Base-by-base conservation (phyloP, 2,113 vertebrate species). In the Grammomys surdaster region DNA sequence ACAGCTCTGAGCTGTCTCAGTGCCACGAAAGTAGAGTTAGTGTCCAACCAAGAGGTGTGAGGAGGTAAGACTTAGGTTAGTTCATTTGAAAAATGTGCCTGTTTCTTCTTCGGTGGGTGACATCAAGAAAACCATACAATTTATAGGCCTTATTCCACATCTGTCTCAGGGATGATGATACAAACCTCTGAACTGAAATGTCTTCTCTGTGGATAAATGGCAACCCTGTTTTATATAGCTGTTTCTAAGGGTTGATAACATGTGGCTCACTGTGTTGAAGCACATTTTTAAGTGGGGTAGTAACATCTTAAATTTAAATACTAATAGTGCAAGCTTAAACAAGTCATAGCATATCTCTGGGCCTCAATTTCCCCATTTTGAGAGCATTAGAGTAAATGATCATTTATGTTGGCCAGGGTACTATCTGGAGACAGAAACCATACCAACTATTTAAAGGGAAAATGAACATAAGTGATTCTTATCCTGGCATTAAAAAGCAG, bases 21-120 rank as follows among this genome's bases (percentile, higher is more conserved):
- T 17, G 54, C 43, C 28, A 51, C 48, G 56, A 77, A 90, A 90
- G 92, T 43, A 63, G 48, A 88, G 60, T 78, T 36, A n/a, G 82
- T 91, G 69, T 54, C 70, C 14, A 77, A 20, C 58, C 13, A 73
- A 48, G 26, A 48, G 24, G 11, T 19, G 2, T 56, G 65, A 40
- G n/a, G 56, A 85, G 86, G 76, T 7, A 84, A 90, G 48, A 84
- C 11, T 73, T 67, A 63, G 51, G 43, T 26, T 89, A 72, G 58
- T 92, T 96, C 36, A 85, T 43, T 85, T 89, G 85, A 88, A 77
- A 22, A 63, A 40, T 60, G 22, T 88, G 81, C 54, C 54, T 72
- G 20, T 88, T 84, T 84, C 48, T 88, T 70, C 51, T 85, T 80
- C 80, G 48, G 24, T 58, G 14, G n/a, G 8, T 46, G n/a, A 91